Conservation (phyloP, 1,140 invertebrate genomes). For the Calliopsis andreniformis region DNA sequence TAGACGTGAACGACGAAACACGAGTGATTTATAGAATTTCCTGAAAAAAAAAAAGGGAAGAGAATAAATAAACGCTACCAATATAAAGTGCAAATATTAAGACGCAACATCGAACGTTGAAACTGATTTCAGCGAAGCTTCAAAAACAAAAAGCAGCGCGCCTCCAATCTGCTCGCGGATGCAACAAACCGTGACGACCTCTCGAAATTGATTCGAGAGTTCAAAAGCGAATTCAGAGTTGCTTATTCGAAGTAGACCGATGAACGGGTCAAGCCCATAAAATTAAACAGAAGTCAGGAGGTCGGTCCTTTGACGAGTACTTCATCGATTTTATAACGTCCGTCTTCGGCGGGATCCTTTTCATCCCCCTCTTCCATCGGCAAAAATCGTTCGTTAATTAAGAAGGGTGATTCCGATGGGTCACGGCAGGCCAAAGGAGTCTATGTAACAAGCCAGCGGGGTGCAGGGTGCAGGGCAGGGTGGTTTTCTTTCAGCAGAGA, state of each 20-base stretch:
- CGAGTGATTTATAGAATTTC: too few relatives aligned
- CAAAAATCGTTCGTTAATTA: slow-evolving; percentile 61
- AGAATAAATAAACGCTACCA: too few relatives aligned
- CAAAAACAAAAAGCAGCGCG: not conserved
- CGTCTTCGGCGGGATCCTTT: slow-evolving; percentile 31
- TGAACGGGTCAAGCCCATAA: slow-evolving; percentile 3
- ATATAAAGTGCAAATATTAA: too few relatives aligned
- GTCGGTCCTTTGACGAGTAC: not conserved
- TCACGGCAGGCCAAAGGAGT: not conserved
- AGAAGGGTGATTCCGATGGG: slow-evolving; percentile 4
- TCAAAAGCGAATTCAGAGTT: slow-evolving; percentile 9
- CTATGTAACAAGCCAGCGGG: slow-evolving; percentile 3
- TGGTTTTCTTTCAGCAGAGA: slow-evolving; percentile 10
- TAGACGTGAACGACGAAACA: too few relatives aligned
- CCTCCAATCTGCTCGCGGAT: slow-evolving; percentile 11
- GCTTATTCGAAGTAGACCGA: not conserved
- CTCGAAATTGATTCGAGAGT: slow-evolving; percentile 8
- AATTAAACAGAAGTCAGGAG: slow-evolving; percentile 30
- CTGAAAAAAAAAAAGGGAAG: too few relatives aligned
- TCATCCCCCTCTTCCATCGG: slow-evolving; percentile 27
- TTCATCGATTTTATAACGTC: slow-evolving; percentile 57
- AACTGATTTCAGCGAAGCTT: not conserved
- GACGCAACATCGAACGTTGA: not conserved
- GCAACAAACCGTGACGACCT: not conserved
- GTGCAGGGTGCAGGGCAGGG: not conserved